These are phyloP conservation scores for Hylomyscus alleni DNA, from an alignment of 2,797 vertebrate species.

Conservation along the genomic window DNA sequence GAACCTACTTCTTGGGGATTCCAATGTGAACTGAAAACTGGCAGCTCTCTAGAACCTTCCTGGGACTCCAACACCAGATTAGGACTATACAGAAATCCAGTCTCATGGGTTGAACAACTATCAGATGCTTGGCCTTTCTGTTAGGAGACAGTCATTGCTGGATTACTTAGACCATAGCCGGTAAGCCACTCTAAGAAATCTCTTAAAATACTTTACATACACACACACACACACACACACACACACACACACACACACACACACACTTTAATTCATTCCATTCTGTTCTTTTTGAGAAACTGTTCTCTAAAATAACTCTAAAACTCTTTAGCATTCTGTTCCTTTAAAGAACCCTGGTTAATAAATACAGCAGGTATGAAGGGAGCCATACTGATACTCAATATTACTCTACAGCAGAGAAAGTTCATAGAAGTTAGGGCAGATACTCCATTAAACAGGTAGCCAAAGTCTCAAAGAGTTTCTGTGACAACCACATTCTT, in stretches of 20 bases:
- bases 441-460: background rate
- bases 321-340: background rate
- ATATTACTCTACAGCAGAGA: background rate
- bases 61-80: background rate
- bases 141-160: background rate
- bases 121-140: background rate
- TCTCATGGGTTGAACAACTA: background rate
- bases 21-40: background rate
- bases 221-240: background rate
- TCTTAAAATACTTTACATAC: background rate
- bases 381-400: background rate
- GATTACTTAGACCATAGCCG: no score
- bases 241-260: background rate
- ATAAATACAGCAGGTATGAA: background rate
- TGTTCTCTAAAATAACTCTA: background rate
- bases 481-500: background rate
- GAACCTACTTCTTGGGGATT: background rate
- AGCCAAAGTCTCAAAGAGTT: background rate
- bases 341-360: background rate
- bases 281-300: background rate
- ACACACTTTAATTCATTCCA: background rate
- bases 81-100: background rate
- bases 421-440: background rate
- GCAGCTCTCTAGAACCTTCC: background rate
- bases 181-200: background rate